Base-by-base conservation (phyloP, 2,797 vertebrate species). In the Poecilia velifera region DNA sequence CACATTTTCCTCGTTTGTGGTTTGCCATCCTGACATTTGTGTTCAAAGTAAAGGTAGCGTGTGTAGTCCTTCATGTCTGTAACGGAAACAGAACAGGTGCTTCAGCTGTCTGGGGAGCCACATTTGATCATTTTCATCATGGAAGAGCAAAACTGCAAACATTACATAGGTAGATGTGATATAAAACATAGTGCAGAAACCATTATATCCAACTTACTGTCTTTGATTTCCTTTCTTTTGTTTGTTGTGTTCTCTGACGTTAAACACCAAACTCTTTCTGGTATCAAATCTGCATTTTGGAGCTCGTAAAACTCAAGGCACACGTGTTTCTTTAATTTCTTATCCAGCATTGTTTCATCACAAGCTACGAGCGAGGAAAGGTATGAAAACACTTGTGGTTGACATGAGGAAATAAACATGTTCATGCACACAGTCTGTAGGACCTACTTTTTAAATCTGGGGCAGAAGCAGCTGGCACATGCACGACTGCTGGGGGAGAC, bases 21-120 rank as follows among this genome's bases (percentile, higher is more conserved):
- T 71, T 43, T 85, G 70, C 45, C 9, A 0, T 0, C 0, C 0
- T 43, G 1, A 83, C 88, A 91, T 71, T 0, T 83, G 76, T 96
- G 92, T 75, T 94, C 86, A 83, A 90, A 90, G 87, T 93, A 93
- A 81, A 92, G 81, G 85, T 96, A 96, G 12, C 85, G 91, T 45
- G 93, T 84, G 22, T 80, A 90, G 43, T 92, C 86, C 62, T 83
- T 76, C 22, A 91, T 47, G 0, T 45, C 95, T 95, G 89, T 2
- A 84, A 90, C 31, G 74, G 46, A 86, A 86, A 85, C 22, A 86
- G 3, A 59, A 39, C 77, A 6, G 34, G 10, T 28, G 34, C 25
- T 82, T 77, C 77, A 0, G 1, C 57, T 51, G 73, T 39, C 2
- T 1, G 3, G 46, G 64, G 34, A 6, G 39, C 70, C 51, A 66